These are phyloP conservation scores for Cosmia trapezina DNA, from an alignment of 2,888 invertebrate species.

Conservation along the genomic window DNA sequence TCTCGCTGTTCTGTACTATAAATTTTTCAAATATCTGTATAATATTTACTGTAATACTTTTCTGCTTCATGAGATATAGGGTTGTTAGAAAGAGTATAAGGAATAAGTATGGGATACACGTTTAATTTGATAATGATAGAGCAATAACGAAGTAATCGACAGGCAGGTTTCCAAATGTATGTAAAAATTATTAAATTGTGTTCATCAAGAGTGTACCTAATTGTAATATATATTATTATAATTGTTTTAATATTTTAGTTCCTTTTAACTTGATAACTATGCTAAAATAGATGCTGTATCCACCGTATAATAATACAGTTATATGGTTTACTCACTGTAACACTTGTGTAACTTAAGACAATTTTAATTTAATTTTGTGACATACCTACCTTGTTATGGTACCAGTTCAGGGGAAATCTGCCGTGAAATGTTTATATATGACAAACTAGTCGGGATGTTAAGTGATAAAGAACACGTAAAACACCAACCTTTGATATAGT, in stretches of 20 bases:
- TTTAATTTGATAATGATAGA: slow-evolving; percentile 81
- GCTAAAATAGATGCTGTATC: slow-evolving; percentile 67
- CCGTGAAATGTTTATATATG: slow-evolving; percentile 70
- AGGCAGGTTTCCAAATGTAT: slow-evolving; percentile 83
- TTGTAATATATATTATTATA: slow-evolving; percentile 74
- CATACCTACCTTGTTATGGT: slow-evolving; percentile 57
- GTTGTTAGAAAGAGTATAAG: slow-evolving; percentile 85
- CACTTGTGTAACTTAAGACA: slow-evolving; percentile 62
- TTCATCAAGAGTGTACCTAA: slow-evolving; percentile 78
- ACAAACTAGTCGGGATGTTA: slow-evolving; percentile 74
- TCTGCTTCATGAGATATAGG: slow-evolving; percentile 89
- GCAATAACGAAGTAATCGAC: slow-evolving; percentile 77
- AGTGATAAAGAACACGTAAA: slow-evolving; percentile 74
- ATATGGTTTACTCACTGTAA: slow-evolving; percentile 64
- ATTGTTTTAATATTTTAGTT: slow-evolving; percentile 71
- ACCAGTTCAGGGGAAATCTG: slow-evolving; percentile 74
- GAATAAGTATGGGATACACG: slow-evolving; percentile 85
- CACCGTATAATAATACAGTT: slow-evolving; percentile 64
- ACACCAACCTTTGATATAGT: slow-evolving; percentile 81
- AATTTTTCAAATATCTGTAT: slow-evolving; percentile 84
- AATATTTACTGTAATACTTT: slow-evolving; percentile 88
- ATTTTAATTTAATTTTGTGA: slow-evolving; percentile 61
- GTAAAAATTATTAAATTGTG: slow-evolving; percentile 72
- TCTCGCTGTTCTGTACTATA: slow-evolving; percentile 84
- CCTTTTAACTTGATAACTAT: slow-evolving; percentile 70